Percentiles rank a stretch among this genome's conserved stretches.
phyloP scores from a whole-genome alignment of 2,888 invertebrate genomes.

The Chymomyza caudatula region DNA sequence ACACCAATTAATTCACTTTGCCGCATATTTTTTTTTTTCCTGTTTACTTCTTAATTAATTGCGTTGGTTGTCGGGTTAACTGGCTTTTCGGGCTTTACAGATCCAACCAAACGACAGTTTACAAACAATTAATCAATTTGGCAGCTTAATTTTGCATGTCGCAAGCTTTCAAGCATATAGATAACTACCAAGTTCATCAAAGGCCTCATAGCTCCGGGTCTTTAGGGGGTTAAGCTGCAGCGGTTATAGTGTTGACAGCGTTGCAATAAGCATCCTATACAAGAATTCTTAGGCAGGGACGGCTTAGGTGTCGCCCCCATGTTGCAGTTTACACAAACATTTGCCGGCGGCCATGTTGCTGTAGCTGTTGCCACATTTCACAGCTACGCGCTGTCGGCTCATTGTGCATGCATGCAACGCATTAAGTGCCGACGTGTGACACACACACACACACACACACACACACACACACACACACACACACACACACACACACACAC shows the following conservation, averaged over 20 bases:
- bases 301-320: constrained; percentile 10
- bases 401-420: constrained; percentile 67
- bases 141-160: constrained; percentile 40
- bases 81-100: not conserved
- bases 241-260: not conserved
- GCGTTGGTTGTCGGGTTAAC: constrained; percentile 3
- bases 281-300: not conserved
- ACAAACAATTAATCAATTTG: constrained; percentile 51
- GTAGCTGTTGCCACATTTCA: constrained; percentile 18
- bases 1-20: constrained; percentile 21
- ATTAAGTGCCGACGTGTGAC: constrained; percentile 68
- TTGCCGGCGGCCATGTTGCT: constrained; percentile 29
- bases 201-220: not conserved
- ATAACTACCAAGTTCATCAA: not conserved
- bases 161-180: not conserved
- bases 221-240: not conserved
- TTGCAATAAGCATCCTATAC: not conserved
- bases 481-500: constrained; percentile 1
- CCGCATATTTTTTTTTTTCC: not conserved
- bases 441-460: constrained; percentile 10
- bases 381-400: constrained; percentile 35
- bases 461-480: too few relatives aligned
- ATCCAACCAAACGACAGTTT: constrained; percentile 17
- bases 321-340: constrained; percentile 17
- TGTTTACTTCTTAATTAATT: constrained; percentile 34